Evolutionary conservation across 2,888 invertebrate genomes (phyloP).

Genomic region (Tupiocoris notatus): DNA sequence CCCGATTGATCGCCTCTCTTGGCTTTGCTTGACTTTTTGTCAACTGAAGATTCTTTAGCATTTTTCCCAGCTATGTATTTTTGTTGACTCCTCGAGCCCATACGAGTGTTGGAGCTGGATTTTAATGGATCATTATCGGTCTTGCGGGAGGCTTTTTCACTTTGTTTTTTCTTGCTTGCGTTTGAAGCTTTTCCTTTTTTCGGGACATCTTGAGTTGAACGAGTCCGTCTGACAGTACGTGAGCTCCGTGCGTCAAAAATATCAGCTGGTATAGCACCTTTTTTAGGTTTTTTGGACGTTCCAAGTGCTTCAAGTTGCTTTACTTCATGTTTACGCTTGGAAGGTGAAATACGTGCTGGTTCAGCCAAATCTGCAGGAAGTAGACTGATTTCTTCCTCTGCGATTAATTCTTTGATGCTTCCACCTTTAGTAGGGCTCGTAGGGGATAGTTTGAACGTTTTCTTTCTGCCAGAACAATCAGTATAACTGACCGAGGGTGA

Average conservation of each 20-base stretch:
- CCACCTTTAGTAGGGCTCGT: slow-evolving; percentile 13
- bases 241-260: too few species aligned
- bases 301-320: background rate
- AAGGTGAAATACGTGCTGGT: background rate
- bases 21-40: background rate
- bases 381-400: slow-evolving; percentile 30
- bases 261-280: background rate
- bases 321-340: background rate
- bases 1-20: background rate
- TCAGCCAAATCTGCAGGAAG: slow-evolving; percentile 1
- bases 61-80: too few species aligned
- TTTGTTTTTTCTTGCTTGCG: background rate
- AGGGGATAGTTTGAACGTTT: slow-evolving; percentile 34
- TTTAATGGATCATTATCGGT: background rate
- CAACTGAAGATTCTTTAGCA: background rate
- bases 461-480: slow-evolving; percentile 32
- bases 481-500: slow-evolving; percentile 33
- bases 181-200: background rate
- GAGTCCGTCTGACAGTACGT: background rate
- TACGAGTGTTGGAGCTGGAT: too few species aligned
- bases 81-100: too few species aligned
- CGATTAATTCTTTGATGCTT: slow-evolving; percentile 39
- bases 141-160: background rate
- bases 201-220: background rate
- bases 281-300: background rate